phyloP scores from a whole-genome alignment of 2,888 invertebrate species.

The Thelaira solivaga region DNA sequence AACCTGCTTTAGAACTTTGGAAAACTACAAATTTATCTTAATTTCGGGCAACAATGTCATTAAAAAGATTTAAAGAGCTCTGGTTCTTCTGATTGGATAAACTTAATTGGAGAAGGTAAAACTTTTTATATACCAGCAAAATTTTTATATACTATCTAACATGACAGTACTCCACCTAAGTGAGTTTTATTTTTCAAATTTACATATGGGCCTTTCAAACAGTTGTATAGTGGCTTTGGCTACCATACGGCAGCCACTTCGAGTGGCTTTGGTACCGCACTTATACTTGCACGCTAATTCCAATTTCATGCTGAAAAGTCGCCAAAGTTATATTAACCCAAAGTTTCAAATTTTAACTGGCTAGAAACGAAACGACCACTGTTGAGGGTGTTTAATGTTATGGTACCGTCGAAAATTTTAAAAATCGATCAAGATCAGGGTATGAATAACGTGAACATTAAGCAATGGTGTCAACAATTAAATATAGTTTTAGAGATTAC shows the following conservation, averaged over 20 bases:
- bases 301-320: too few relatives aligned
- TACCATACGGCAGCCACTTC: too few relatives aligned
- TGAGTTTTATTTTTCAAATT: too few relatives aligned
- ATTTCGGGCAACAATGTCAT: background rate
- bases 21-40: background rate
- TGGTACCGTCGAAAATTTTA: constrained; percentile 8
- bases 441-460: constrained; percentile 34
- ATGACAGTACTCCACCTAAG: too few relatives aligned
- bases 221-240: too few relatives aligned
- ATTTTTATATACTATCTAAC: too few relatives aligned
- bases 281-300: too few relatives aligned
- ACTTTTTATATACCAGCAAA: too few relatives aligned
- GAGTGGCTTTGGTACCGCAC: too few relatives aligned
- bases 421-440: constrained; percentile 51
- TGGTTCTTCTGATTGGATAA: background rate
- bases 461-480: constrained; percentile 2
- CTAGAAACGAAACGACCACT: constrained; percentile 41
- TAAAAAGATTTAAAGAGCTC: background rate
- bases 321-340: too few relatives aligned
- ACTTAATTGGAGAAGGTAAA: too few relatives aligned
- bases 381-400: background rate
- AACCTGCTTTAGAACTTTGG: background rate
- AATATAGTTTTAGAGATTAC: constrained; percentile 50
- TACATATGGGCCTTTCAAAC: too few relatives aligned
- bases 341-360: constrained; percentile 27